These are phyloP conservation scores for Zaprionus tsacasi DNA, from an alignment of 1,140 invertebrate genomes.

Conservation along the genomic window DNA sequence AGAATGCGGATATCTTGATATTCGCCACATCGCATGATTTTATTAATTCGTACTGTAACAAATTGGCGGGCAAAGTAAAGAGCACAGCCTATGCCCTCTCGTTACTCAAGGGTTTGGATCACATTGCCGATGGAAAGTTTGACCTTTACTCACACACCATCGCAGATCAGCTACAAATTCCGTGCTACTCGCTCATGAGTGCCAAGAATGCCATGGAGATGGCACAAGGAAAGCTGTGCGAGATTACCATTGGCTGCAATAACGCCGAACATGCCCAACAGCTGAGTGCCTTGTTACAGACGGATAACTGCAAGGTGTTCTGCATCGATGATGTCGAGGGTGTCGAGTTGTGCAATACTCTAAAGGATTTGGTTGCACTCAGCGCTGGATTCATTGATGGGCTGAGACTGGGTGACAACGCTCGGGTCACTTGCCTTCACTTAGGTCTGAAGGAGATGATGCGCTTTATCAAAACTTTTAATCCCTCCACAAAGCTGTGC, in stretches of 20 bases:
- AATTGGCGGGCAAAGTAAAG: slow-evolving; percentile 94
- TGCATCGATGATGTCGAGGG: slow-evolving; percentile 97
- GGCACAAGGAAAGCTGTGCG: slow-evolving; percentile 98
- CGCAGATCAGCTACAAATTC: slow-evolving; percentile 87
- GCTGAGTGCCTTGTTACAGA: slow-evolving; percentile 95
- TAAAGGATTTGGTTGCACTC: slow-evolving; percentile 98
- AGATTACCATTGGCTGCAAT: slow-evolving; percentile 97
- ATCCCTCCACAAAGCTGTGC: slow-evolving; percentile 91
- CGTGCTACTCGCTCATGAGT: slow-evolving; percentile 97
- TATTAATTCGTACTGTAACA: slow-evolving; percentile 92
- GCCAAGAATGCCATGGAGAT: slow-evolving; percentile 98
- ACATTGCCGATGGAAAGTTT: slow-evolving; percentile 93
- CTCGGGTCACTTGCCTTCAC: slow-evolving; percentile 98
- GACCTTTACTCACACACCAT: slow-evolving; percentile 97
- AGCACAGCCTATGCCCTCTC: slow-evolving; percentile 95
- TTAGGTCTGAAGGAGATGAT: slow-evolving; percentile 99
- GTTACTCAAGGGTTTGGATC: slow-evolving; percentile 97
- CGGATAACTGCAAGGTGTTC: slow-evolving; percentile 96
- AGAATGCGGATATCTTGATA: slow-evolving; percentile 96
- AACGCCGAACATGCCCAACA: slow-evolving; percentile 89
- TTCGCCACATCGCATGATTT: slow-evolving; percentile 99
- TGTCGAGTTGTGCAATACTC: slow-evolving; percentile 98
- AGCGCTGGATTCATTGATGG: slow-evolving; percentile 99
- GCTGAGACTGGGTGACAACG: slow-evolving; percentile 96
- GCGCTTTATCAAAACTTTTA: slow-evolving; percentile 95